These are phyloP conservation scores for Agrochola macilenta DNA, from an alignment of 2,888 invertebrate genomes.

Conservation along the genomic window DNA sequence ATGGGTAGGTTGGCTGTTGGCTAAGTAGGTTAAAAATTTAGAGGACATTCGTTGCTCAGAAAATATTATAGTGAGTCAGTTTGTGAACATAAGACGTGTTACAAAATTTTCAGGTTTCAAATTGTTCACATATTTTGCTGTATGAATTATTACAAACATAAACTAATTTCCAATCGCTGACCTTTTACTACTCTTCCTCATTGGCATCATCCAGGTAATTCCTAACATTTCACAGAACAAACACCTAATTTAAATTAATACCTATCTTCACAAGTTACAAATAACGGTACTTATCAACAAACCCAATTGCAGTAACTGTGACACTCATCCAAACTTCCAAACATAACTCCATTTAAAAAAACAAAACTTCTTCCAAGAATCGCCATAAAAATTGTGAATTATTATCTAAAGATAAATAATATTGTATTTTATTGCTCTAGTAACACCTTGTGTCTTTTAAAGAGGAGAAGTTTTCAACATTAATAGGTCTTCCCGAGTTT, in stretches of 20 bases:
- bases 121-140: not conserved
- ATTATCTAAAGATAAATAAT: slow-evolving; percentile 85
- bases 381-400: slow-evolving; percentile 85
- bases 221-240: not conserved
- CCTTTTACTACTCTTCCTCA: not conserved
- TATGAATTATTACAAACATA: not conserved
- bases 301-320: slow-evolving; percentile 56
- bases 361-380: slow-evolving; percentile 74
- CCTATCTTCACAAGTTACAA: slow-evolving; percentile 3
- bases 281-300: slow-evolving; percentile 47
- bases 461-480: slow-evolving; percentile 85
- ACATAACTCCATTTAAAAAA: slow-evolving; percentile 76
- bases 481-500: slow-evolving; percentile 85
- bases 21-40: slow-evolving; percentile 45
- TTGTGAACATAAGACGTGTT: not conserved
- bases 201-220: not conserved
- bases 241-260: slow-evolving; percentile 35
- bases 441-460: slow-evolving; percentile 85
- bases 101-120: not conserved
- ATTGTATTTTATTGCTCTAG: slow-evolving; percentile 81
- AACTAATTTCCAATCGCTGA: too few species aligned
- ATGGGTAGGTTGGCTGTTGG: slow-evolving; percentile 33
- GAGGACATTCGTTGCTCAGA: not conserved
- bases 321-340: slow-evolving; percentile 52
- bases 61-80: not conserved